phyloP scores from a whole-genome alignment of 1,140 invertebrate genomes.

The Camponotus floridanus region DNA sequence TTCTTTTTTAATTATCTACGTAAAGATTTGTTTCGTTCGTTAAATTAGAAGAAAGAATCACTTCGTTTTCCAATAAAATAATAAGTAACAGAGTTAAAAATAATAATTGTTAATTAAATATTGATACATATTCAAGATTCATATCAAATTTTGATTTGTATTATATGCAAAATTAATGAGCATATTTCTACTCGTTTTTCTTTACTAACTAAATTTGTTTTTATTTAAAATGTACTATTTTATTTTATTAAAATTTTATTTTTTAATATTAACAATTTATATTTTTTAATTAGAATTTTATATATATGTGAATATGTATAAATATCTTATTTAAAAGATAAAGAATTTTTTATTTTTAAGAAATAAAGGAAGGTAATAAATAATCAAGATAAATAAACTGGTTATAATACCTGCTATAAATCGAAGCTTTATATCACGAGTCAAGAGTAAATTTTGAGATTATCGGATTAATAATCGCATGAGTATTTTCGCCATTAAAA shows the following conservation, averaged over 20 bases:
- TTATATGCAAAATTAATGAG: no score
- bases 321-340: no score
- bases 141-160: no score
- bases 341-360: no score
- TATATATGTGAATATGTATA: no score
- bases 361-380: not conserved
- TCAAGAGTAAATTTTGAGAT: not conserved
- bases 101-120: not conserved
- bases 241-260: no score
- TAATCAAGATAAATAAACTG: not conserved
- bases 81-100: not conserved
- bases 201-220: no score
- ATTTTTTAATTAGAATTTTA: no score
- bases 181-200: no score
- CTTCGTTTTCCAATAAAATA: not conserved
- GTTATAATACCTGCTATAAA: not conserved
- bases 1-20: constrained; percentile 2
- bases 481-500: not conserved
- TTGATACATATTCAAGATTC: not conserved
- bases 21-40: not conserved
- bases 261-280: no score
- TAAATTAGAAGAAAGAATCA: not conserved
- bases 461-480: not conserved
- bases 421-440: not conserved
- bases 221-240: no score